Conservation (phyloP, 1,140 invertebrate species). For the Argopecten irradians region DNA sequence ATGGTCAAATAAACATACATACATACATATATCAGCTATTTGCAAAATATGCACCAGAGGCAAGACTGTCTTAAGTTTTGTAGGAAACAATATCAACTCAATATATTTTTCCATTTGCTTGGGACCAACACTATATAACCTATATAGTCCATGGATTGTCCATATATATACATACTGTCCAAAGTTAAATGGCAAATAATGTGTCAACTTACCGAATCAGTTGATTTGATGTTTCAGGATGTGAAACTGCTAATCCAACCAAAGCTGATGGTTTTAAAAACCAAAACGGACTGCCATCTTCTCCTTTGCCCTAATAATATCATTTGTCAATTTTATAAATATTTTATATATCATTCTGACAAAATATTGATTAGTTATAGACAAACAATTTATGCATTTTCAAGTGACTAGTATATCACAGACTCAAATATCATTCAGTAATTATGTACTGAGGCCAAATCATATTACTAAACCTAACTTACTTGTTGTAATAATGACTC, state of each 20-base stretch:
- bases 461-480: background rate
- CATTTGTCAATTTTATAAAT: background rate
- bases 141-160: too few species aligned
- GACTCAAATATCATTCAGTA: too few species aligned
- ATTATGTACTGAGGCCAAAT: too few species aligned
- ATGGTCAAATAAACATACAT: background rate
- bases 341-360: too few species aligned
- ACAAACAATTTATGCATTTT: too few species aligned
- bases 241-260: constrained; percentile 10
- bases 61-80: background rate
- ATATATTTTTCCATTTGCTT: background rate
- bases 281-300: constrained; percentile 28
- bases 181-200: background rate
- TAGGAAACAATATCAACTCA: background rate
- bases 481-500: background rate
- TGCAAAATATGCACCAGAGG: background rate
- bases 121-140: too few species aligned
- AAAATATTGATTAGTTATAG: too few species aligned
- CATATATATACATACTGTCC: background rate
- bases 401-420: too few species aligned
- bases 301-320: background rate
- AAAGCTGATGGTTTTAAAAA: constrained; percentile 24
- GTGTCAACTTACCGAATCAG: background rate
- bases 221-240: background rate
- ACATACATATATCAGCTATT: background rate